Conservation (phyloP, 2,888 invertebrate species). For the Coenonympha glycerion region DNA sequence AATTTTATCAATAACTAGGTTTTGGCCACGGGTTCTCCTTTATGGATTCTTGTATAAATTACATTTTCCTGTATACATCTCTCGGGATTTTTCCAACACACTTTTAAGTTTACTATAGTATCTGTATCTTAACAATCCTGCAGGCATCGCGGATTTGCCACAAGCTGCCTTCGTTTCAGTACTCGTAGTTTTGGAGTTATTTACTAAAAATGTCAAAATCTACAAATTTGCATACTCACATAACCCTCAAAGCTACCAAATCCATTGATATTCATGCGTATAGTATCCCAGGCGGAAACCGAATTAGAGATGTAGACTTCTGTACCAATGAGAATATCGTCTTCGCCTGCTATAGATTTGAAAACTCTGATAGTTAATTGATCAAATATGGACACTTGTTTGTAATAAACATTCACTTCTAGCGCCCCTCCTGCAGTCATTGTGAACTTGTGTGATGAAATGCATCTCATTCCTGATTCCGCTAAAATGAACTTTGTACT, state of each 20-base stretch:
- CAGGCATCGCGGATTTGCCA: no score
- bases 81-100: no score
- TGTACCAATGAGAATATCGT: slow-evolving; percentile 27
- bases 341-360: slow-evolving; percentile 23
- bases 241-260: slow-evolving; percentile 33
- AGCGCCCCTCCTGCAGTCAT: slow-evolving; percentile 38
- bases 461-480: slow-evolving; percentile 35
- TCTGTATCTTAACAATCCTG: no score
- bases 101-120: no score
- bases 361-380: slow-evolving; percentile 32
- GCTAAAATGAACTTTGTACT: slow-evolving; percentile 39
- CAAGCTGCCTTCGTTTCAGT: no score
- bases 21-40: no score
- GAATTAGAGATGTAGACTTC: slow-evolving; percentile 22
- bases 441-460: slow-evolving; percentile 38
- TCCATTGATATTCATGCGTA: slow-evolving; percentile 29
- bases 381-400: slow-evolving; percentile 29
- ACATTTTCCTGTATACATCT: no score
- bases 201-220: no score
- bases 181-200: no score
- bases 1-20: no score
- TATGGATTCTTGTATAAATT: no score
- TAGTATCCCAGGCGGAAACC: slow-evolving; percentile 34
- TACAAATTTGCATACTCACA: slow-evolving; percentile 37
- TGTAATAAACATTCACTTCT: slow-evolving; percentile 40